These are phyloP conservation scores for Sarcophaga peregrina DNA, from an alignment of 1,140 invertebrate species.

Conservation along the genomic window DNA sequence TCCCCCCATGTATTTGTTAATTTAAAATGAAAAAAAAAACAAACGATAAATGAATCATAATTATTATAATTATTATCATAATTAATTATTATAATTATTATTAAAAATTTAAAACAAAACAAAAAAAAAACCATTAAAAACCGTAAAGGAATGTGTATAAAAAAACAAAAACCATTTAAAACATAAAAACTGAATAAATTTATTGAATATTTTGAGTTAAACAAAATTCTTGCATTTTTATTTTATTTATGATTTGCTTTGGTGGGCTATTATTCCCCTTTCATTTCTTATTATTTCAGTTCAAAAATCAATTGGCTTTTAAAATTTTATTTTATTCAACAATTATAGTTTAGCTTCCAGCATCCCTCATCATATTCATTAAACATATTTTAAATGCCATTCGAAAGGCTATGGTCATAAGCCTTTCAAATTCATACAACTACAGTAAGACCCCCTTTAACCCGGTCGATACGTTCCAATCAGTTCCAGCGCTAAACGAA, in stretches of 20 bases:
- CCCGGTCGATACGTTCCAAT: too few species aligned
- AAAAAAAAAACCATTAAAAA: constrained; percentile 11
- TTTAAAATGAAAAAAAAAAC: constrained; percentile 18
- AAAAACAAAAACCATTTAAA: background rate
- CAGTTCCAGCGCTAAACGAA: too few species aligned
- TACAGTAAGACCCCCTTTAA: too few species aligned
- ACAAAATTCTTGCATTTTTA: constrained; percentile 37
- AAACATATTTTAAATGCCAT: too few species aligned
- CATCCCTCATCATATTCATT: too few species aligned
- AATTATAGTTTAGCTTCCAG: too few species aligned
- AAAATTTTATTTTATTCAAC: too few species aligned
- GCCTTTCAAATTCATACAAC: too few species aligned
- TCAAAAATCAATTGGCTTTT: background rate
- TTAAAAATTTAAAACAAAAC: background rate
- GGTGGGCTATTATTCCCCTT: background rate
- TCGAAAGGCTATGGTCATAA: too few species aligned
- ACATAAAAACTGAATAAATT: constrained; percentile 30
- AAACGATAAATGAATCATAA: background rate
- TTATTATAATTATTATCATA: too few species aligned
- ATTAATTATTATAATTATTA: too few species aligned
- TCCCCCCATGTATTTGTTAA: constrained; percentile 18
- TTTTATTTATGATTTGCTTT: background rate
- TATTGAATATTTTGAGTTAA: constrained; percentile 34
- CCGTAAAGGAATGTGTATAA: constrained; percentile 29
- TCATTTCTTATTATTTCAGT: background rate